Conservation (phyloP, 23 tunicate species). For the Botrylloides violaceus region DNA sequence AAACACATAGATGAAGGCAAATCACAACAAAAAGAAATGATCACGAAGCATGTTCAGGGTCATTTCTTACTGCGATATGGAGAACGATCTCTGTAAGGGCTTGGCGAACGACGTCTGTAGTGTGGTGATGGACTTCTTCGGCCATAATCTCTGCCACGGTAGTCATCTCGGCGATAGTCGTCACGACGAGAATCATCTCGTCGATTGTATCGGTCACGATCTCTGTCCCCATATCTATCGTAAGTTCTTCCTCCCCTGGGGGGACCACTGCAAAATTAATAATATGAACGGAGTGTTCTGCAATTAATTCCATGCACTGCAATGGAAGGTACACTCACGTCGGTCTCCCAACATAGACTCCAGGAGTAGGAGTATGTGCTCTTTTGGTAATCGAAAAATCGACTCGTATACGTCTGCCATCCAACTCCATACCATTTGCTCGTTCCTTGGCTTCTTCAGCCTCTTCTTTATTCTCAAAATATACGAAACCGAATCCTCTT, state of each 20-base stretch:
- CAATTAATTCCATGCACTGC: too few relatives aligned
- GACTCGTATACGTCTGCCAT: constrained; percentile 80
- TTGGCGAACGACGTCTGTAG: constrained; percentile 42
- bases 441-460: constrained; percentile 89
- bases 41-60: not conserved
- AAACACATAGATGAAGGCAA: not conserved
- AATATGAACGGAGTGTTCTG: too few relatives aligned
- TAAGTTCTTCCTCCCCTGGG: constrained; percentile 17
- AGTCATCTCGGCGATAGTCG: constrained; percentile 53
- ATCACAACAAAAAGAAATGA: not conserved
- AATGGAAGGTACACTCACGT: constrained; percentile 27
- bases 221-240: not conserved
- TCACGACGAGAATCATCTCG: not conserved
- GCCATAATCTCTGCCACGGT: constrained; percentile 41
- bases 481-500: constrained; percentile 94
- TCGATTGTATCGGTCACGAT: not conserved
- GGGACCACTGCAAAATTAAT: constrained; percentile 8
- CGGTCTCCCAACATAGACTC: constrained; percentile 93
- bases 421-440: constrained; percentile 88
- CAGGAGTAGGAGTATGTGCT: constrained; percentile 98
- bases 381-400: constrained; percentile 92
- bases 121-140: constrained; percentile 63
- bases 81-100: constrained; percentile 62
- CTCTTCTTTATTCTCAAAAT: constrained; percentile 55
- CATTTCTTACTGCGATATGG: constrained; percentile 47